Percentiles rank a stretch among this genome's conserved stretches.
phyloP scores from a whole-genome alignment of 1,140 invertebrate genomes.

The Battus philenor region DNA sequence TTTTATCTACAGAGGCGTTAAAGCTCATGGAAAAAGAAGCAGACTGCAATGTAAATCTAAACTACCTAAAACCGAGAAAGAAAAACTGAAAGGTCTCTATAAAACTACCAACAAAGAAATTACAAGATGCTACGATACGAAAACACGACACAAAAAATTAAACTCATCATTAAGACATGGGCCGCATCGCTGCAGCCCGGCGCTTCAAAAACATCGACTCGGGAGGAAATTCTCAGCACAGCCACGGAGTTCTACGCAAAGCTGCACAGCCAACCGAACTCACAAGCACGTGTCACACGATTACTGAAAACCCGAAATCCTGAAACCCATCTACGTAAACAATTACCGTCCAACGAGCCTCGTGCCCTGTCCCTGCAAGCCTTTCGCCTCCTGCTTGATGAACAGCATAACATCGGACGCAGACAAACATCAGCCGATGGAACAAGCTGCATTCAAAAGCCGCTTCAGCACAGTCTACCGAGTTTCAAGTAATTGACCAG shows the following conservation, averaged over 20 bases:
- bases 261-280: conserved; percentile 21
- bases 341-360: conserved; percentile 43
- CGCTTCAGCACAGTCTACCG: too few relatives aligned
- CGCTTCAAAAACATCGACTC: conserved; percentile 6
- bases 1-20: background rate
- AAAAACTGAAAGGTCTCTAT: background rate
- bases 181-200: conserved; percentile 19
- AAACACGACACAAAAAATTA: conserved; percentile 26
- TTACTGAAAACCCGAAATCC: conserved; percentile 10
- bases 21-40: background rate
- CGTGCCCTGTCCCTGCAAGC: too few relatives aligned
- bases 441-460: conserved; percentile 37
- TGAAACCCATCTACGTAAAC: conserved; percentile 24
- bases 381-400: conserved; percentile 25
- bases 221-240: conserved; percentile 23
- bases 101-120: conserved; percentile 24
- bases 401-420: conserved; percentile 18
- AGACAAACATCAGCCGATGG: conserved; percentile 30
- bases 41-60: background rate
- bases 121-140: conserved; percentile 18
- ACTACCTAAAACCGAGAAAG: background rate
- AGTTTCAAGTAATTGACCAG: background rate
- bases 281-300: background rate
- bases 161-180: conserved; percentile 22
- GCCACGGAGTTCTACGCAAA: conserved; percentile 26